These are phyloP conservation scores for Sympetrum striolatum DNA, from an alignment of 2,888 invertebrate genomes.

Conservation along the genomic window DNA sequence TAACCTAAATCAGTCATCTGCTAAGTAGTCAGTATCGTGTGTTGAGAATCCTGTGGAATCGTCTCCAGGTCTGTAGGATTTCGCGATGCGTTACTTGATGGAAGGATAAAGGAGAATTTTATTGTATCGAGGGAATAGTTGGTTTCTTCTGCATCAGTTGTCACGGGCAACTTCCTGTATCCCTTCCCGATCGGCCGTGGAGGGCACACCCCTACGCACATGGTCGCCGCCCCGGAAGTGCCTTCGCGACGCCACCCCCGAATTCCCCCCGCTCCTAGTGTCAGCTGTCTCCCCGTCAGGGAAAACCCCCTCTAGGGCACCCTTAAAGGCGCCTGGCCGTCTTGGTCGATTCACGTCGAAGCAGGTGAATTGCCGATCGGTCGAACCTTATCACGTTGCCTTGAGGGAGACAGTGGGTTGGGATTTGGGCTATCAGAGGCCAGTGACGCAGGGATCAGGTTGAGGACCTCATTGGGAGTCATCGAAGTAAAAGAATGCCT, in stretches of 20 bases:
- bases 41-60: too few relatives aligned
- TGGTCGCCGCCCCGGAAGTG: conserved; percentile 32
- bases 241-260: neutral
- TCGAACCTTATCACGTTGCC: neutral
- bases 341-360: neutral
- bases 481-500: too few relatives aligned
- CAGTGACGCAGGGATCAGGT: too few relatives aligned
- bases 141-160: neutral
- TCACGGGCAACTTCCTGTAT: neutral
- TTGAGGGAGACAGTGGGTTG: too few relatives aligned
- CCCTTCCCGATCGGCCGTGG: neutral
- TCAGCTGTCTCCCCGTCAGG: conserved; percentile 15
- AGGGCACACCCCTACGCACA: conserved; percentile 22
- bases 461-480: too few relatives aligned
- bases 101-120: neutral
- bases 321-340: neutral
- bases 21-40: too few relatives aligned
- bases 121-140: neutral
- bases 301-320: neutral
- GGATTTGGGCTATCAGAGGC: too few relatives aligned
- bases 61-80: too few relatives aligned
- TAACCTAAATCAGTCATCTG: too few relatives aligned
- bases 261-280: neutral
- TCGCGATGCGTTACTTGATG: too few relatives aligned
- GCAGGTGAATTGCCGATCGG: neutral